Evolutionary conservation across 2,888 invertebrate genomes (phyloP).

Genomic region (Endotricha flammealis): DNA sequence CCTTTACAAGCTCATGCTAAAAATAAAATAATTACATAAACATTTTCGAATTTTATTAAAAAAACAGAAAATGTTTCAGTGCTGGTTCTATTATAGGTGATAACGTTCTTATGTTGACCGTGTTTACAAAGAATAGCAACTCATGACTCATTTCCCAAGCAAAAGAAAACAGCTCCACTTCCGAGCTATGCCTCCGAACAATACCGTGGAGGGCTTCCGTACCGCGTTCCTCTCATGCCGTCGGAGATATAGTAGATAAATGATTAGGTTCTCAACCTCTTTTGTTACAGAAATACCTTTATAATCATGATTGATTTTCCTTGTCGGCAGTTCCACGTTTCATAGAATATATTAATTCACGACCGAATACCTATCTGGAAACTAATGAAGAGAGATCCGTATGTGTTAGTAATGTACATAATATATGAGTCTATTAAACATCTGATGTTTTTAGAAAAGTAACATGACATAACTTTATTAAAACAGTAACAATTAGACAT

Average conservation of each 20-base stretch:
- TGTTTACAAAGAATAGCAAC: slow-evolving; percentile 27
- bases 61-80: slow-evolving; percentile 13
- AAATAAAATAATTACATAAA: slow-evolving; percentile 35
- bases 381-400: too few relatives aligned
- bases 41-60: slow-evolving; percentile 1
- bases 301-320: too few relatives aligned
- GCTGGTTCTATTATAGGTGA: neutral
- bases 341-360: too few relatives aligned
- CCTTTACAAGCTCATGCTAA: slow-evolving; percentile 33
- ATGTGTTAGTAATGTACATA: too few relatives aligned
- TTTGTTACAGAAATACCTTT: too few relatives aligned
- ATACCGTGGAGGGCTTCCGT: slow-evolving; percentile 33
- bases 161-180: slow-evolving; percentile 60
- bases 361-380: too few relatives aligned
- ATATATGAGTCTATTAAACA: too few relatives aligned
- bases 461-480: too few relatives aligned
- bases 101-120: slow-evolving; percentile 13
- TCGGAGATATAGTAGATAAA: neutral
- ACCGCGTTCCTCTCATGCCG: slow-evolving; percentile 24
- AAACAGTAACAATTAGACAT: too few relatives aligned
- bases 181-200: slow-evolving; percentile 44
- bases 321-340: too few relatives aligned
- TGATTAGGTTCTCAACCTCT: neutral
- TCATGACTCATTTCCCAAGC: slow-evolving; percentile 57
- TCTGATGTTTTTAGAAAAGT: too few relatives aligned